Evolutionary conservation across 2,888 invertebrate genomes (phyloP), one percentile per base, ranked within the genome.

Genomic region (Pollenia labialis): DNA sequence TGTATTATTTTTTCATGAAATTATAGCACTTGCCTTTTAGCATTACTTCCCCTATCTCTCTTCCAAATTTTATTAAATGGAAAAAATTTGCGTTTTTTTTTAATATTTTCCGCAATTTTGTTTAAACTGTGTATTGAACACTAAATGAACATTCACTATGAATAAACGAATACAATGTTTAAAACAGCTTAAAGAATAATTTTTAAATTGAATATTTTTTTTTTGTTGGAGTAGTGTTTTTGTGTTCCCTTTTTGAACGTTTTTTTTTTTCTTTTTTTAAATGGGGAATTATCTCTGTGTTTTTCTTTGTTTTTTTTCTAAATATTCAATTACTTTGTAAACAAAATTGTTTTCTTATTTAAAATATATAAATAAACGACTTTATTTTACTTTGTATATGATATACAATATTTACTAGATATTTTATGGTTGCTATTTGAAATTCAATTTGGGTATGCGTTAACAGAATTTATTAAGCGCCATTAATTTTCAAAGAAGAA

Each of bases 301-400:
- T 50, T 68, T 50, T 32, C 46, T 23, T 32, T 32, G 1, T 14
- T 68, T 68, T n/a, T 32, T 6, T 32, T 0, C 32, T 32, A 32
- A 68, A 50, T 14, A 68, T 64, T 64, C 64, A 64, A 64, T 64
- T 44, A 64, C 64, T 64, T 46, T 64, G 64, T 64, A 46, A 64
- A 44, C 44, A 7, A 18, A 64, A 64, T 64, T 10, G 64, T 64
- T 56, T 18, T 18, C 23, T 32, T 32, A 32, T 32, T 32, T 48
- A 48, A 48, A 48, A 48, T 12, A 10, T 48, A 48, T 48, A 48
- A 48, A 48, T 12, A 12, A 48, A 32, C 32, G 32, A 32, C 32
- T 32, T 32, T 32, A 32, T 32, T 32, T 32, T 32, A 32, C 23
- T 23, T 0, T 23, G 11, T 62, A 16, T 42, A 46, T 46, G 64